Evolutionary conservation across 2,888 invertebrate genomes (phyloP), one percentile per base, ranked within the genome.

Genomic region (Pachydiplax longipennis): DNA sequence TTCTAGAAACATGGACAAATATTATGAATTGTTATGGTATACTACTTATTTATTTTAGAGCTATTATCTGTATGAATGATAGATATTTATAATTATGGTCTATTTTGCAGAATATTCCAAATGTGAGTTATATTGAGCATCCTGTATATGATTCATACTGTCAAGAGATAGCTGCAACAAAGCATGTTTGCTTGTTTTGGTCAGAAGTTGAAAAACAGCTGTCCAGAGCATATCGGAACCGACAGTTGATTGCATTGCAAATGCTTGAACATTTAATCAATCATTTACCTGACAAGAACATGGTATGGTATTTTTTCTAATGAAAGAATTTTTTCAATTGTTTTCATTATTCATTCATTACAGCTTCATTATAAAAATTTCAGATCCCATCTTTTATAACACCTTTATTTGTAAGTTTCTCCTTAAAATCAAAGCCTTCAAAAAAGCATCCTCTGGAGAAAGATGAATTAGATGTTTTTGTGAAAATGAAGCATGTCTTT

Each of bases 131-230:
- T 44, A 93, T 95, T 31, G 94, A 95, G 91, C 97, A 97, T 93
- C 97, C 97, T 37, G 94, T 96, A 81, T 96, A 96, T 93, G 95
- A 96, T 92, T 93, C 95, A 92, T 95, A 97, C 92, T 95, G 95
- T 48, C 94, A 94, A 90, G 94, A 95, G 92, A 93, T 96, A 87
- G 95, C 95, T 0, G 94, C 94, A 91, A 95, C 95, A 13, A 94
- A 95, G 90, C 93, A 95, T 91, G 92, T 96, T 10, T 92, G 93
- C 80, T 92, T 94, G 81, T 96, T 97, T 93, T 96, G 97, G 95
- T 93, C 93, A 15, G 37, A 13, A 44, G 94, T 95, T 61, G 95
- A 96, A 91, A 92, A 94, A 48, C 93, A 93, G 90, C 93, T 95
- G 91, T 91, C 94, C 93, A 94, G 95, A 94, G 94, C 95, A 93